Evolutionary conservation across 2,888 invertebrate species (phyloP).

Genomic region (Himalopsyche tibetana): DNA sequence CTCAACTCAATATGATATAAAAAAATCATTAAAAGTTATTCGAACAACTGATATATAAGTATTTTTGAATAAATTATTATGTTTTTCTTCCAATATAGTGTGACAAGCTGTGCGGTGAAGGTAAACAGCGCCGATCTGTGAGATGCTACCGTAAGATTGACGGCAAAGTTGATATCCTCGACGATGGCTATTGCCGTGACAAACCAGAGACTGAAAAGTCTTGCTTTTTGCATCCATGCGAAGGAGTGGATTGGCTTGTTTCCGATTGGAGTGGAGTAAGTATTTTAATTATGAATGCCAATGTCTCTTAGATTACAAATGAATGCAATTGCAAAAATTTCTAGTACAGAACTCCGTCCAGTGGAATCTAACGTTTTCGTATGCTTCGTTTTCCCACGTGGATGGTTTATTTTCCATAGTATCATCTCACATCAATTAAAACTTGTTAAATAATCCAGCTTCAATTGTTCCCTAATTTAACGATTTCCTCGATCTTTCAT

Average conservation of each 20-base stretch:
- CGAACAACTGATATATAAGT: neutral
- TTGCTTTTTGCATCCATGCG: constrained; percentile 90
- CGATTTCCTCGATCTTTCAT: too few species aligned
- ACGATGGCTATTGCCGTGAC: constrained; percentile 82
- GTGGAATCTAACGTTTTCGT: too few species aligned
- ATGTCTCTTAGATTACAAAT: too few species aligned
- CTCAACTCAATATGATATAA: too few species aligned
- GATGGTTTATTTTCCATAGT: too few species aligned
- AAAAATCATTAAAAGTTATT: too few species aligned
- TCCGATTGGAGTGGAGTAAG: constrained; percentile 93
- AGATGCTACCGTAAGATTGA: constrained; percentile 84
- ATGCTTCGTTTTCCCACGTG: too few species aligned
- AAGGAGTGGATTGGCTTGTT: constrained; percentile 93
- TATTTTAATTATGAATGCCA: constrained; percentile 59
- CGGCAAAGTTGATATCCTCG: constrained; percentile 81
- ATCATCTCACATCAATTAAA: too few species aligned
- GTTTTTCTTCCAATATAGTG: constrained; percentile 78
- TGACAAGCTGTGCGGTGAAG: constrained; percentile 93
- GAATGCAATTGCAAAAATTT: too few species aligned
- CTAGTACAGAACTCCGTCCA: too few species aligned
- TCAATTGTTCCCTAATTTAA: too few species aligned
- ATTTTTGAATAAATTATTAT: neutral
- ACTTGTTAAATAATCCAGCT: too few species aligned
- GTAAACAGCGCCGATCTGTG: constrained; percentile 87
- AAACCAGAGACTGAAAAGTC: constrained; percentile 83